Percentiles rank a stretch among this genome's conserved stretches.
These are phyloP conservation scores for Sphaerophoria rueppellii DNA, from an alignment of 2,888 invertebrate species.

Conservation along the genomic window DNA sequence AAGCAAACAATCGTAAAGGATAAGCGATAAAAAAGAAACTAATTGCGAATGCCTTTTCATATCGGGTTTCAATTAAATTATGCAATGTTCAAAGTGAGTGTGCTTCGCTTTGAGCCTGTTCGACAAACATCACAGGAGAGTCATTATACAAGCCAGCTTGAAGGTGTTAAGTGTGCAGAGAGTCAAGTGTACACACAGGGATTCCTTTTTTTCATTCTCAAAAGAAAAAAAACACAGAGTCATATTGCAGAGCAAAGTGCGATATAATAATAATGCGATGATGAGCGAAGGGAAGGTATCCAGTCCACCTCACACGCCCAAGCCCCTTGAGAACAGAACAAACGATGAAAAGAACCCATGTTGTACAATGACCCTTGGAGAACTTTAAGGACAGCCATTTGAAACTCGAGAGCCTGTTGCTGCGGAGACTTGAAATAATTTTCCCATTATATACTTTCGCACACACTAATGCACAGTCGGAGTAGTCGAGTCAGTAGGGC, in stretches of 20 bases:
- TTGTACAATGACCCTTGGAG: constrained; percentile 44
- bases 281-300: not conserved
- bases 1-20: not conserved
- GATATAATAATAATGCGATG: constrained; percentile 10
- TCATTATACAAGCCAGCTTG: constrained; percentile 54
- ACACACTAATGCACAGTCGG: not conserved
- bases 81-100: constrained; percentile 36
- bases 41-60: constrained; percentile 56
- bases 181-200: constrained; percentile 36
- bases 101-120: constrained; percentile 23
- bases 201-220: not conserved
- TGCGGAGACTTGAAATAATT: constrained; percentile 24
- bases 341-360: constrained; percentile 16
- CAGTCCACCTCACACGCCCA: no score
- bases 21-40: constrained; percentile 1
- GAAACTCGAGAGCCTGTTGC: constrained; percentile 48
- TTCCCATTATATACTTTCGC: not conserved
- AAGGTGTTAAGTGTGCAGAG: constrained; percentile 58
- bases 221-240: not conserved
- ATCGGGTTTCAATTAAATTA: constrained; percentile 57
- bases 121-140: constrained; percentile 32
- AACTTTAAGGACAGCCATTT: constrained; percentile 29
- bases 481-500: no score
- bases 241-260: constrained; percentile 22
- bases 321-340: no score